Conservation (phyloP, 2,113 vertebrate genomes). For the Entomyzon cyanotis region DNA sequence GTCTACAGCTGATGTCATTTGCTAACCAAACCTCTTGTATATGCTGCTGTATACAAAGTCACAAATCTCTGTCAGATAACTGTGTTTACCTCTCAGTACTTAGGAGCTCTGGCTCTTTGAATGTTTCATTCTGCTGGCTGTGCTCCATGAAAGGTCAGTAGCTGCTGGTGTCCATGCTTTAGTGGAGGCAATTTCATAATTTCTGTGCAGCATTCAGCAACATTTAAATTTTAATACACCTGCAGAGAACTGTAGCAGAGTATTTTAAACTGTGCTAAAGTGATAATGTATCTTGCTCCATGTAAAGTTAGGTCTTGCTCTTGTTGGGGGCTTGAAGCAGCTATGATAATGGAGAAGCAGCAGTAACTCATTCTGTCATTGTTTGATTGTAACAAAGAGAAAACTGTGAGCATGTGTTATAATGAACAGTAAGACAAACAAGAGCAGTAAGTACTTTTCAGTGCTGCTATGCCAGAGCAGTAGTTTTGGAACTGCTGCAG, state of each 20-base stretch:
- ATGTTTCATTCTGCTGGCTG: neutral
- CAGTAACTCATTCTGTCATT: neutral
- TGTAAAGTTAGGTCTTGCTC: neutral
- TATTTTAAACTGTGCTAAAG: neutral
- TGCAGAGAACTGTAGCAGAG: neutral
- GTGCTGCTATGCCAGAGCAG: neutral
- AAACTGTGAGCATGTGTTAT: neutral
- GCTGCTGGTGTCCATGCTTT: neutral
- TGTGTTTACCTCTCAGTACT: neutral
- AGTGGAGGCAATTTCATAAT: neutral
- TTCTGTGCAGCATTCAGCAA: neutral
- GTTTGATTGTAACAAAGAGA: neutral
- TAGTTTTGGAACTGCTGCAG: neutral
- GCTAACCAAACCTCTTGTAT: neutral
- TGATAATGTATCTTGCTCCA: fast-evolving
- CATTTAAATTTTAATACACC: neutral
- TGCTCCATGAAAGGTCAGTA: neutral
- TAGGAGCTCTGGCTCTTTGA: neutral
- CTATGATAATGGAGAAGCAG: neutral
- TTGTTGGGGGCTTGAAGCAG: neutral
- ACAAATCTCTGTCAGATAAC: neutral
- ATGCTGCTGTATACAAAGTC: neutral
- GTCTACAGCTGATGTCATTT: neutral
- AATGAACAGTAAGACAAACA: neutral
- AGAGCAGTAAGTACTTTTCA: neutral